Evolutionary conservation across 2,888 invertebrate genomes (phyloP).

Genomic region (Eupithecia abbreviata): DNA sequence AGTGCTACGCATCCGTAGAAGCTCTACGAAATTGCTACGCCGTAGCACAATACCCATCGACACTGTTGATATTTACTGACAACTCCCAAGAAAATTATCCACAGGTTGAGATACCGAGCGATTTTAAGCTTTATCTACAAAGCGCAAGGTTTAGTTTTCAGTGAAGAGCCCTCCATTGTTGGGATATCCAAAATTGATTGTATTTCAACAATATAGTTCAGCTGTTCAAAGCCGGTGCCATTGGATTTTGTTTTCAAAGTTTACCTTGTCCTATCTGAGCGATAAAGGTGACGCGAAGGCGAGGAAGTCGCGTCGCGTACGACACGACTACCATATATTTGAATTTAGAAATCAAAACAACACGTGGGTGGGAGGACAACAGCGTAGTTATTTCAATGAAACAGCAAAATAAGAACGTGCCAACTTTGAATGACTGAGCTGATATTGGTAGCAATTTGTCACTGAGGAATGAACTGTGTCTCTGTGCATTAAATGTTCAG

Average conservation of each 20-base stretch:
- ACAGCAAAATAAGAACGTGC: background rate
- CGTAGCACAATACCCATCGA: conserved; percentile 18
- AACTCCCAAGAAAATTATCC: conserved; percentile 6
- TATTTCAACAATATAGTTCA: conserved; percentile 10
- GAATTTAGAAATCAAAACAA: background rate
- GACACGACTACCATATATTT: background rate
- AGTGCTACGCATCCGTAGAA: conserved; percentile 7
- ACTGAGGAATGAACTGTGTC: background rate
- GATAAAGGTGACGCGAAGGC: background rate
- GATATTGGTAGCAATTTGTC: conserved; percentile 2
- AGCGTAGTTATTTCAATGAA: background rate
- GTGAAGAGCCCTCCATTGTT: background rate
- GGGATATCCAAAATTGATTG: conserved; percentile 16
- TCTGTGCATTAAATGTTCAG: background rate
- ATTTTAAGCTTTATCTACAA: conserved; percentile 8
- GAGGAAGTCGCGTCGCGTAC: no score
- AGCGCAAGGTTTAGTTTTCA: conserved; percentile 8
- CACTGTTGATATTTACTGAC: conserved; percentile 17
- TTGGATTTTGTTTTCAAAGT: background rate
- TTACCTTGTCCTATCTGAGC: background rate
- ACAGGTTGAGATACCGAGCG: background rate
- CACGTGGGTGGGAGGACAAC: background rate
- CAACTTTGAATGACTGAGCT: background rate
- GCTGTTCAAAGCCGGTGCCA: background rate
- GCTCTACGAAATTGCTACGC: conserved; percentile 20